Conservation (phyloP, 1,140 invertebrate genomes). For the Lordiphosa stackelbergi region DNA sequence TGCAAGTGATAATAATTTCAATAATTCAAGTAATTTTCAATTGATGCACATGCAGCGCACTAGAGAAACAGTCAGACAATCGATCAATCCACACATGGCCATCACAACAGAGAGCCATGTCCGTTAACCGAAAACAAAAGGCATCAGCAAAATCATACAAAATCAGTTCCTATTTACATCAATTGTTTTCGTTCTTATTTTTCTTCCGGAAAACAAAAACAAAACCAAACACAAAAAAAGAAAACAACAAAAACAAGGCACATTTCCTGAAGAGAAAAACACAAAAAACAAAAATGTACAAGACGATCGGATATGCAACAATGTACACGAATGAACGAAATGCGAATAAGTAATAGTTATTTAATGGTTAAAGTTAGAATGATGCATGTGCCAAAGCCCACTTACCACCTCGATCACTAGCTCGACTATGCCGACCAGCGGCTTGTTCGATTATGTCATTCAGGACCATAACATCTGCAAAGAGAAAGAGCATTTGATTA, state of each 20-base stretch:
- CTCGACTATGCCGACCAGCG: constrained; percentile 88
- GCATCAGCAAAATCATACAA: constrained; percentile 32
- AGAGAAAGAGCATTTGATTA: neutral
- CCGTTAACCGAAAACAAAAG: constrained; percentile 11
- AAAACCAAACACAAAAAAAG: no score
- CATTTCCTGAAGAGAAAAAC: no score
- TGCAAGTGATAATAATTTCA: constrained; percentile 13
- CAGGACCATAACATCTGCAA: constrained; percentile 95
- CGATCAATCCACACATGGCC: constrained; percentile 26
- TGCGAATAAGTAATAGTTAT: constrained; percentile 23
- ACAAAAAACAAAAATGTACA: constrained; percentile 31
- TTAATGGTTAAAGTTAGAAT: neutral
- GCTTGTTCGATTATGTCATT: constrained; percentile 98
- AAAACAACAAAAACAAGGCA: no score
- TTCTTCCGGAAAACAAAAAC: no score
- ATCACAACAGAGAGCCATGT: neutral
- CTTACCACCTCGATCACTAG: constrained; percentile 91
- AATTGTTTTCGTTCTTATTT: no score
- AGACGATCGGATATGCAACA: constrained; percentile 41
- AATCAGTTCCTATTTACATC: constrained; percentile 5
- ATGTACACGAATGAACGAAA: constrained; percentile 60
- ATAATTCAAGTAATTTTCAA: constrained; percentile 19
- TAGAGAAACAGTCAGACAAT: constrained; percentile 20
- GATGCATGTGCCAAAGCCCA: constrained; percentile 25
- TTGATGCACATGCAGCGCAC: constrained; percentile 43